Evolutionary conservation across 1,140 invertebrate species (phyloP), one percentile per base, ranked within the genome.

Genomic region (Lasioglossum baleicum): DNA sequence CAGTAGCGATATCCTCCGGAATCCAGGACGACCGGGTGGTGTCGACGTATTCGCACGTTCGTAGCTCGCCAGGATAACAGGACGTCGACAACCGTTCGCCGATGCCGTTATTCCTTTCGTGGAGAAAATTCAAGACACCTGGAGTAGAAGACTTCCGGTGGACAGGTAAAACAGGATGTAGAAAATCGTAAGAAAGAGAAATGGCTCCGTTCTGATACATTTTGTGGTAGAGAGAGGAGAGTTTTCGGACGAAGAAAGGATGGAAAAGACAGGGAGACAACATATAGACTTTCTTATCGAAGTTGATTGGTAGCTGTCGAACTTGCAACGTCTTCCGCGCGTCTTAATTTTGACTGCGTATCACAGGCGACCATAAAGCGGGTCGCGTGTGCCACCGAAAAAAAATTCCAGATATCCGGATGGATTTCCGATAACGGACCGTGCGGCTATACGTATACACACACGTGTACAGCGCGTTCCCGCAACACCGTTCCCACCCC

Each of bases 291-390:
- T 60, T 7, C 6, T 22, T 11, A 20, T 26, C 31, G 0, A 6
- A 7, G n/a, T 60, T 65, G 51, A n/a, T 53, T 42, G 44, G 69
- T 81, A 81, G 61, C 20, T 31, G 61, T 84, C 26, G 69, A 26
- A 17, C 31, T 0, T 3, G 4, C n/a, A 40, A 11, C 48, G 75
- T 73, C 84, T 86, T 85, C 80, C 40, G 53, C 80, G 48, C 72
- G 72, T 86, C 84, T 86, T 86, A 83, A 86, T 85, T 86, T 76
- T 44, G 60, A 22, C 58, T 65, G 31, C 31, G 67, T 53, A 66
- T 86, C 84, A 86, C 84, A 86, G 84, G 84, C 84, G 58, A 86
- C 80, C 84, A 86, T 86, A 35, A 86, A 82, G 74, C 80, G 48
- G 53, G 31, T 44, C 68, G 75, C 66, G 82, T 56, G 20, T 72